phyloP scores from a whole-genome alignment of 2,113 vertebrate genomes.

The Columbina picui region DNA sequence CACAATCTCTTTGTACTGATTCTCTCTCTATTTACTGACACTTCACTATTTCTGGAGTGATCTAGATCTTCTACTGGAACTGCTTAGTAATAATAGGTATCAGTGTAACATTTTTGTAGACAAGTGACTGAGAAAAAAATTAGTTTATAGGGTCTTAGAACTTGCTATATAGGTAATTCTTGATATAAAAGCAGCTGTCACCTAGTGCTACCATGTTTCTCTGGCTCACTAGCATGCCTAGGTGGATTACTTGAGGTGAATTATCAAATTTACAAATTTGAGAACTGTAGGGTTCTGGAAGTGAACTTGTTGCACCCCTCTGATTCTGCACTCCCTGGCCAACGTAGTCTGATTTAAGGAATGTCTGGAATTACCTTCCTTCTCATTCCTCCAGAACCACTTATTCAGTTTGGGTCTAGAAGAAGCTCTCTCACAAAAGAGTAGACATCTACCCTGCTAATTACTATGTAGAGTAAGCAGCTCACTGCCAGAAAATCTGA shows the following conservation, averaged over 20 bases:
- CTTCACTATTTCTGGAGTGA: not conserved
- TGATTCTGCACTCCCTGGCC: not conserved
- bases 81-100: not conserved
- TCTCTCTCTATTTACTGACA: not conserved
- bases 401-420: not conserved
- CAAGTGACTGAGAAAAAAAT: not conserved
- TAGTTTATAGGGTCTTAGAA: not conserved
- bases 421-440: not conserved
- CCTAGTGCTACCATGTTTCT: not conserved
- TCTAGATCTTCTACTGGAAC: not conserved
- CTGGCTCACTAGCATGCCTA: not conserved
- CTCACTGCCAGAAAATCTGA: not conserved
- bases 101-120: not conserved
- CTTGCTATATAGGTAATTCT: not conserved
- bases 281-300: not conserved
- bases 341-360: not conserved
- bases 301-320: not conserved
- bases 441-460: too few relatives aligned
- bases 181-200: not conserved
- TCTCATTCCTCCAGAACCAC: not conserved
- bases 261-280: not conserved
- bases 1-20: not conserved
- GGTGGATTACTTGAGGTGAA: not conserved
- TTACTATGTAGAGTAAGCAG: too few relatives aligned
- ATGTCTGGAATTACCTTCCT: not conserved